These are phyloP conservation scores for Diplazon laetatorius DNA, from an alignment of 2,888 invertebrate genomes.

Conservation along the genomic window DNA sequence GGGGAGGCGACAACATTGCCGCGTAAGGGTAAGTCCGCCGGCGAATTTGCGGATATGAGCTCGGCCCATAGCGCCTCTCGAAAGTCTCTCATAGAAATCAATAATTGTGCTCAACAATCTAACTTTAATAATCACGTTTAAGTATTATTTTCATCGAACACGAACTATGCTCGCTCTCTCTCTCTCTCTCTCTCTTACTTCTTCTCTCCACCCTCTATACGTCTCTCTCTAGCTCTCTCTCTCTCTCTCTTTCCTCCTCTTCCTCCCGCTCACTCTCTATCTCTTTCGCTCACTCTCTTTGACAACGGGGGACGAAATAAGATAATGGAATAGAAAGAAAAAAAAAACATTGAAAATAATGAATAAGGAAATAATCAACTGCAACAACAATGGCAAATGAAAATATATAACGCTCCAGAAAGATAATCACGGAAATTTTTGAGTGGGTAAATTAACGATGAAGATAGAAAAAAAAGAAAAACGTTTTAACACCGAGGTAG, in stretches of 20 bases:
- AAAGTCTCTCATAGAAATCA: conserved; percentile 85
- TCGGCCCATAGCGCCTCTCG: conserved; percentile 85
- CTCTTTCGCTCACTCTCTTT: too few species aligned
- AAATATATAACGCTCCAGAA: conserved; percentile 71
- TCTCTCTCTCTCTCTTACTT: background rate
- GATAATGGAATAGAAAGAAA: conserved; percentile 64
- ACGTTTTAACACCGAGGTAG: conserved; percentile 55
- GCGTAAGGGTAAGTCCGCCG: conserved; percentile 84
- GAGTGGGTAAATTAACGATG: conserved; percentile 56
- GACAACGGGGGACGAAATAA: conserved; percentile 48
- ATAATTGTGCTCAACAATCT: conserved; percentile 82
- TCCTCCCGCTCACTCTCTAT: too few species aligned
- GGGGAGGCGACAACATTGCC: conserved; percentile 87
- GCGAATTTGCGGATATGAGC: conserved; percentile 83
- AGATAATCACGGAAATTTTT: conserved; percentile 64
- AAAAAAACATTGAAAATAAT: conserved; percentile 47
- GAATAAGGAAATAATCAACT: conserved; percentile 36
- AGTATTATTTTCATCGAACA: conserved; percentile 77
- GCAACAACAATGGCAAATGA: conserved; percentile 51
- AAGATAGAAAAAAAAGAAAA: conserved; percentile 46
- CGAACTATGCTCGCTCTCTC: conserved; percentile 50
- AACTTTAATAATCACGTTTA: conserved; percentile 82
- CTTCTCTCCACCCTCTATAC: too few species aligned
- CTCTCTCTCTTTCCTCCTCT: background rate
- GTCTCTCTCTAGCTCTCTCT: background rate